Evolutionary conservation across 2,797 vertebrate species (phyloP).

Genomic region (Euphonia xanthogaster): DNA sequence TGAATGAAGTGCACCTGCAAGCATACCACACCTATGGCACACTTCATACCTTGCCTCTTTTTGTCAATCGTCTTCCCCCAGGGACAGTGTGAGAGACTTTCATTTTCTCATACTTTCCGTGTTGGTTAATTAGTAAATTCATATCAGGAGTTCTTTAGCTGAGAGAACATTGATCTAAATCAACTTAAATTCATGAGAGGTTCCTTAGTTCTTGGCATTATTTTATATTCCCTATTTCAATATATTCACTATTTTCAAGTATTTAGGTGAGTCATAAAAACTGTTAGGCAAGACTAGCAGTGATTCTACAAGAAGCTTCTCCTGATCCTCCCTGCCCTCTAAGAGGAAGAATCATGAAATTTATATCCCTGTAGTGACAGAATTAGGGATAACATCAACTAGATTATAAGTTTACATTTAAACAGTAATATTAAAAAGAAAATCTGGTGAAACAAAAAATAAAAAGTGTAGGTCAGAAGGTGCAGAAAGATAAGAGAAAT

Average conservation of each 20-base stretch:
- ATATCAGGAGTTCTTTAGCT: not conserved
- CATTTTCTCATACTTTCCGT: not conserved
- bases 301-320: not conserved
- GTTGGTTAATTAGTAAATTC: not conserved
- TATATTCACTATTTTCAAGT: not conserved
- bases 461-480: not conserved
- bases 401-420: not conserved
- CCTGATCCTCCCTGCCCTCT: not conserved
- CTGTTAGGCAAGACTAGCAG: not conserved
- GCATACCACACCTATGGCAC: not conserved
- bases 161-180: not conserved
- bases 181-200: not conserved
- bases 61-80: not conserved
- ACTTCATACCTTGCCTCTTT: not conserved
- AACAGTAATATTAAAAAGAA: not conserved
- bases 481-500: not conserved
- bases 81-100: not conserved
- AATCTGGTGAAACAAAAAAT: not conserved
- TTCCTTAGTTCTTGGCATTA: not conserved
- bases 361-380: not conserved
- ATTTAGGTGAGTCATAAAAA: not conserved
- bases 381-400: not conserved
- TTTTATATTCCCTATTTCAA: not conserved
- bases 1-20: not conserved
- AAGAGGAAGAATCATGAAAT: not conserved